Percentiles rank a stretch among this genome's conserved stretches.
Conservation (phyloP, 2,797 vertebrate genomes). For the Pipistrellus nathusii region DNA sequence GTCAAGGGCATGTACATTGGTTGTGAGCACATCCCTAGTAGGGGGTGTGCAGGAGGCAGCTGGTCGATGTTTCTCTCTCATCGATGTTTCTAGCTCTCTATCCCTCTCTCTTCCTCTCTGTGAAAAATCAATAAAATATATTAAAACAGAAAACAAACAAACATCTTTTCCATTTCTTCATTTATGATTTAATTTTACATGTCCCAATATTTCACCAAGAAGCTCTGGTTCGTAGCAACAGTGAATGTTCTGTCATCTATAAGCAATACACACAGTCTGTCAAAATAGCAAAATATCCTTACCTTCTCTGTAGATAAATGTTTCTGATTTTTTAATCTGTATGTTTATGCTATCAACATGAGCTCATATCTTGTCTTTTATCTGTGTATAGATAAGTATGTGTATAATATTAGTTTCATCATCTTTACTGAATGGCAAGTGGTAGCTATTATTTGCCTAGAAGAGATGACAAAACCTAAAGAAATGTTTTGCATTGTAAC, state of each 20-base stretch:
- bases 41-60: too few relatives aligned
- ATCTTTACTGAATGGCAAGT: neutral
- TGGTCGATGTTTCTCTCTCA: too few relatives aligned
- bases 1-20: too few relatives aligned
- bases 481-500: neutral
- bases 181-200: neutral
- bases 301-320: neutral
- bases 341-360: neutral
- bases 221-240: neutral
- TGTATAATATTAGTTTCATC: neutral
- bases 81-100: too few relatives aligned
- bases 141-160: too few relatives aligned
- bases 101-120: too few relatives aligned
- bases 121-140: too few relatives aligned
- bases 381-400: neutral
- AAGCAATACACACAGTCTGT: neutral
- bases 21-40: too few relatives aligned
- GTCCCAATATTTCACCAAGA: neutral
- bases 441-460: conserved; percentile 20
- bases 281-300: conserved; percentile 10
- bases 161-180: neutral
- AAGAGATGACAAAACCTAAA: neutral
- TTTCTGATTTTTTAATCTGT: neutral
- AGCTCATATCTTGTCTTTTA: neutral
- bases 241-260: neutral